These are phyloP conservation scores for Festucalex cinctus DNA, from an alignment of 2,113 vertebrate species.

Conservation along the genomic window DNA sequence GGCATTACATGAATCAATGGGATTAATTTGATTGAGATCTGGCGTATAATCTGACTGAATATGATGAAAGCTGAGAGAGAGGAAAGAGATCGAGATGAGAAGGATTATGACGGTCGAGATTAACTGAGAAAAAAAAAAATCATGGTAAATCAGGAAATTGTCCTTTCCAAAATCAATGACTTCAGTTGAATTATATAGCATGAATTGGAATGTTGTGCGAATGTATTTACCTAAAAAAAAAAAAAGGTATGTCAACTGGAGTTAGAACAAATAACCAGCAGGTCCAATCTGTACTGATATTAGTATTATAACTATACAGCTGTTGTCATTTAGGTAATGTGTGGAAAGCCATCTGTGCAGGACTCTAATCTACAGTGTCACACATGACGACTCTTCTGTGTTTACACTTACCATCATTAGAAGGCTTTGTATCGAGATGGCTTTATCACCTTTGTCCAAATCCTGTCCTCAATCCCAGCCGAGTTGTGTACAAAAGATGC, in stretches of 20 bases:
- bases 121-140: conserved; percentile 23
- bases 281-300: conserved; percentile 16
- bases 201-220: background rate
- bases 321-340: conserved; percentile 63
- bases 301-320: conserved; percentile 44
- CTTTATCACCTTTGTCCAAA: conserved; percentile 53
- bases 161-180: conserved; percentile 9
- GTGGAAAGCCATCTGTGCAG: conserved; percentile 63
- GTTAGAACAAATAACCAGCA: background rate
- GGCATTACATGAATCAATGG: conserved; percentile 60
- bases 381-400: conserved; percentile 23
- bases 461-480: conserved; percentile 48
- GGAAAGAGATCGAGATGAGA: conserved; percentile 40
- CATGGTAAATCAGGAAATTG: too few species aligned
- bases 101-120: conserved; percentile 59
- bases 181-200: background rate
- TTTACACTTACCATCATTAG: conserved; percentile 21
- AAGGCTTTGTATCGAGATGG: conserved; percentile 21
- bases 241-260: background rate
- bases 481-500: conserved; percentile 47
- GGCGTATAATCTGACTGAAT: conserved; percentile 58
- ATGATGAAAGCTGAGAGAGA: conserved; percentile 38
- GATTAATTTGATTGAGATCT: conserved; percentile 63
- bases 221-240: background rate
- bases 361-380: conserved; percentile 41